These are phyloP conservation scores for Drosophila imparisetae DNA, from an alignment of 2,888 invertebrate genomes.

Conservation along the genomic window DNA sequence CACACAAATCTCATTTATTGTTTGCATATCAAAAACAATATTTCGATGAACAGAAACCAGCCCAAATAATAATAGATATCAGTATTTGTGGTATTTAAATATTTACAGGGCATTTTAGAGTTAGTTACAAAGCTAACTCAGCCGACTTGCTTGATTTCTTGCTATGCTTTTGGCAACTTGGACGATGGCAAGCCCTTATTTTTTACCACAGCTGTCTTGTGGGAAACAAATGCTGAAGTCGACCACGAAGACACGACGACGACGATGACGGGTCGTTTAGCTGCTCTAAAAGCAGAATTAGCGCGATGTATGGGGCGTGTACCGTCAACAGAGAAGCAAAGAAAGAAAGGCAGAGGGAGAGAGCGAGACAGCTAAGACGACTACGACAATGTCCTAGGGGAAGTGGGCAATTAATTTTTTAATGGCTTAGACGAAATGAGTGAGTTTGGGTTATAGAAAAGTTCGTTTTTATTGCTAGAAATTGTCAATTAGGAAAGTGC, in stretches of 20 bases:
- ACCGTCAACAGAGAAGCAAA: background rate
- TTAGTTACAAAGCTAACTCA: background rate
- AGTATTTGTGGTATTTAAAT: background rate
- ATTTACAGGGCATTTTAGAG: constrained; percentile 24
- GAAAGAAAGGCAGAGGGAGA: background rate
- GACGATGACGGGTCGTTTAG: constrained; percentile 54
- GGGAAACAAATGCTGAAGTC: constrained; percentile 58
- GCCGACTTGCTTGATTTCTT: constrained; percentile 33
- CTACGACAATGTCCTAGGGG: constrained; percentile 47
- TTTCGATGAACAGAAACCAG: background rate
- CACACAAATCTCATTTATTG: background rate
- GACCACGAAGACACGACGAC: constrained; percentile 21
- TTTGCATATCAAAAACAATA: background rate
- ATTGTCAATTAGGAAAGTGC: constrained; percentile 77
- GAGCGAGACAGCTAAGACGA: background rate
- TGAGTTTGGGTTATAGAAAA: constrained; percentile 71
- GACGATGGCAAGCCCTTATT: constrained; percentile 69
- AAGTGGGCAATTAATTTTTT: constrained; percentile 77
- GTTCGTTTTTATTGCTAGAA: constrained; percentile 61
- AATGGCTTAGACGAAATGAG: constrained; percentile 76
- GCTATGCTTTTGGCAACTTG: constrained; percentile 52
- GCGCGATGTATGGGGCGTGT: constrained; percentile 72
- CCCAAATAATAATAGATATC: background rate
- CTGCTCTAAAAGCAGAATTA: constrained; percentile 68
- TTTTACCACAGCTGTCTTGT: constrained; percentile 37